Percentiles rank a stretch among this genome's conserved stretches.
These are phyloP conservation scores for Tauraco erythrolophus DNA, from an alignment of 2,113 vertebrate genomes.

Conservation along the genomic window DNA sequence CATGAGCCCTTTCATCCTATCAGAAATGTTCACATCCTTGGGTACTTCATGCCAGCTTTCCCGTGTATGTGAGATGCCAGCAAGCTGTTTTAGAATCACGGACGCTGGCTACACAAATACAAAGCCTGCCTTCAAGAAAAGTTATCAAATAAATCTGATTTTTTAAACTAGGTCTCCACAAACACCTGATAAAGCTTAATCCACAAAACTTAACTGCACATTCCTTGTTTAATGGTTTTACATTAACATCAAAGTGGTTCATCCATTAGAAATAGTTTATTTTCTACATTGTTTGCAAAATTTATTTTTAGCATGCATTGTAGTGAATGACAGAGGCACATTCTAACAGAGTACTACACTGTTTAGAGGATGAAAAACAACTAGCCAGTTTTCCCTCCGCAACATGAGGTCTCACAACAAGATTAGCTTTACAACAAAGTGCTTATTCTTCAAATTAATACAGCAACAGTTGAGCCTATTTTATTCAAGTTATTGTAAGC, in stretches of 20 bases:
- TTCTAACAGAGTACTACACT: slow-evolving; percentile 42
- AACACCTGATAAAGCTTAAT: slow-evolving; percentile 33
- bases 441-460: slow-evolving; percentile 36
- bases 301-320: slow-evolving; percentile 65
- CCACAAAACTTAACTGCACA: background rate
- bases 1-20: background rate
- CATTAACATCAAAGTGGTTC: slow-evolving; percentile 48
- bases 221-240: slow-evolving; percentile 55
- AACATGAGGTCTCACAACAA: slow-evolving; percentile 24
- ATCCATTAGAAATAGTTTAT: slow-evolving; percentile 22
- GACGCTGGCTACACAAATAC: background rate
- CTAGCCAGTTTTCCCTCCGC: background rate
- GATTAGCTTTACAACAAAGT: slow-evolving; percentile 32
- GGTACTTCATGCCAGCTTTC: background rate
- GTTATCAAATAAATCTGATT: background rate
- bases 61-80: background rate
- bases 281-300: slow-evolving; percentile 49
- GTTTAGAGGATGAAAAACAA: slow-evolving; percentile 41
- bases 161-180: background rate
- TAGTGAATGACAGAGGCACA: slow-evolving; percentile 64
- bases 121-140: background rate
- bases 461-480: background rate
- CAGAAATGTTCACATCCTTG: background rate
- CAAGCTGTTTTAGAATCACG: background rate
- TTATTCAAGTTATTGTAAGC: slow-evolving; percentile 13